Percentiles rank a stretch among this genome's conserved stretches.
Conservation (phyloP, 2,888 invertebrate genomes). For the Slavum lentiscoides region DNA sequence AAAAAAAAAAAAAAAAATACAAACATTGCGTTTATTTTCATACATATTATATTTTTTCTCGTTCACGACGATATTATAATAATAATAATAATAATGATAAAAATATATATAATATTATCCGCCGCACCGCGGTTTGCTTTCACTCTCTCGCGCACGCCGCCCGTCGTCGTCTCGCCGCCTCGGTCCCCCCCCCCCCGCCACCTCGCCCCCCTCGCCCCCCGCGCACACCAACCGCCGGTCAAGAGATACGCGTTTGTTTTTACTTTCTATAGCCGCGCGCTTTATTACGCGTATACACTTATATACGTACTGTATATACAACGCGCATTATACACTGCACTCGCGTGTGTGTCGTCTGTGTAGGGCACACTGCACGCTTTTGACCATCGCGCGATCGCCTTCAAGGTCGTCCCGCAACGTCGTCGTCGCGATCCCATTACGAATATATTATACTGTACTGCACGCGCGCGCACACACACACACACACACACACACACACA, state of each 20-base stretch:
- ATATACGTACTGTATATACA: not conserved
- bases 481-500: no score
- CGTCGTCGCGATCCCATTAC: no score
- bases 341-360: constrained; percentile 7
- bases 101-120: no score
- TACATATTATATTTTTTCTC: no score
- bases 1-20: not conserved
- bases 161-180: not conserved
- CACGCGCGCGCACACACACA: no score
- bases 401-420: constrained; percentile 32
- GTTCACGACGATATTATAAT: not conserved
- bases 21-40: constrained; percentile 6
- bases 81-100: no score
- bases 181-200: no score
- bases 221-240: not conserved
- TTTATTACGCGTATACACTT: not conserved
- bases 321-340: not conserved
- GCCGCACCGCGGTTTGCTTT: constrained; percentile 30
- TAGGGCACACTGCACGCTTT: constrained; percentile 40
- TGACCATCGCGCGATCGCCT: constrained; percentile 40
- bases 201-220: no score
- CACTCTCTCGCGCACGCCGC: constrained; percentile 29
- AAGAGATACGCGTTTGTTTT: constrained; percentile 34
- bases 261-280: constrained; percentile 41
- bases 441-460: no score